Conservation (phyloP, 2,888 invertebrate species). For the Caenorhabditis sulstoni region DNA sequence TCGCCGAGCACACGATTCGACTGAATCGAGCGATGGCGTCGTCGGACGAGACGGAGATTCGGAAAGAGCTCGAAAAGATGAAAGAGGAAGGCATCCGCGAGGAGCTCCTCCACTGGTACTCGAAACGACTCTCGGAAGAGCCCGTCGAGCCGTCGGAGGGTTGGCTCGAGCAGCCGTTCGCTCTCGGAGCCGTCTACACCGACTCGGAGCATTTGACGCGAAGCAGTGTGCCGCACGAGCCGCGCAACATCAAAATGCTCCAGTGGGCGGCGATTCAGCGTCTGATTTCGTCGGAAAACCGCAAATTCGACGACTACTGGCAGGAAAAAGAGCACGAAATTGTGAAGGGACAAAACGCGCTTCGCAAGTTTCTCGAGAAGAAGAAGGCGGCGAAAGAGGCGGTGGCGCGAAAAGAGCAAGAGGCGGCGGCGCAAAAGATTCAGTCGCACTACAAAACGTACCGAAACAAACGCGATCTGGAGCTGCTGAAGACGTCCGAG, state of each 20-base stretch:
- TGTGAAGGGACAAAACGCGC: conserved; percentile 53
- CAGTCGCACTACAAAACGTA: conserved; percentile 67
- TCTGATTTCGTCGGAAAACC: conserved; percentile 53
- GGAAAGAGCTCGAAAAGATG: conserved; percentile 21
- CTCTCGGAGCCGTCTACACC: conserved; percentile 46
- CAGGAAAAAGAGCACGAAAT: conserved; percentile 61
- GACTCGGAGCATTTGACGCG: not conserved
- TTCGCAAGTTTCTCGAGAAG: conserved; percentile 53
- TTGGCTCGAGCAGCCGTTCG: conserved; percentile 60
- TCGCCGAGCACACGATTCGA: conserved; percentile 27
- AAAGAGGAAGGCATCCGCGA: conserved; percentile 8
- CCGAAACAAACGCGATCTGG: conserved; percentile 60
- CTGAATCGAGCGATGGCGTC: conserved; percentile 58
- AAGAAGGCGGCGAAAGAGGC: conserved; percentile 45
- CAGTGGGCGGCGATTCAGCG: conserved; percentile 26
- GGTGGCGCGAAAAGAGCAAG: conserved; percentile 44
- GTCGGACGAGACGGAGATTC: conserved; percentile 12
- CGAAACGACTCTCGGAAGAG: conserved; percentile 43
- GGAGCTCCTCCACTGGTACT: conserved; percentile 64
- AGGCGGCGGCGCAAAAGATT: conserved; percentile 67
- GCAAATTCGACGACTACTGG: conserved; percentile 61
- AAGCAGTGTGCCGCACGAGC: not conserved
- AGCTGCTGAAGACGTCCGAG: conserved; percentile 64
- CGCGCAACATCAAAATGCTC: conserved; percentile 10
- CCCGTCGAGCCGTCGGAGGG: conserved; percentile 4